Conservation (phyloP, 2,113 vertebrate species). For the Oplegnathus fasciatus region DNA sequence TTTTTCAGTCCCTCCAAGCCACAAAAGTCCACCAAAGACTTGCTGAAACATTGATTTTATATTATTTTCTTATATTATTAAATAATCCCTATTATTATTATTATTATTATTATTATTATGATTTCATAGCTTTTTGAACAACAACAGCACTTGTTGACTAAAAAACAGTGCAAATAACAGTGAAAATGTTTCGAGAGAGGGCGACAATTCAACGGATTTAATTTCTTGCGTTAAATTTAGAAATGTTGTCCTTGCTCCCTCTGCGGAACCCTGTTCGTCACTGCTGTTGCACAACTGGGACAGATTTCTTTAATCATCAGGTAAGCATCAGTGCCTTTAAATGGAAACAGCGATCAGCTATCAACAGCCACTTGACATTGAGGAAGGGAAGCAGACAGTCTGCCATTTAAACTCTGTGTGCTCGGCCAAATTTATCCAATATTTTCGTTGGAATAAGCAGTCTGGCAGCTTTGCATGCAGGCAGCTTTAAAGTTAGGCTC, state of each 20-base stretch:
- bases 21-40: no score
- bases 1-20: no score
- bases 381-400: slow-evolving; percentile 41
- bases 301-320: slow-evolving; percentile 9
- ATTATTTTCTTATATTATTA: no score
- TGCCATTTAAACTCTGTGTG: slow-evolving; percentile 23
- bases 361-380: slow-evolving; percentile 76
- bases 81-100: no score
- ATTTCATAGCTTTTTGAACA: background rate
- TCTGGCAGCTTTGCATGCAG: background rate
- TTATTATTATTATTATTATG: background rate
- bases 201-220: background rate
- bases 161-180: background rate
- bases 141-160: background rate
- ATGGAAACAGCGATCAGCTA: slow-evolving; percentile 34
- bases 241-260: background rate
- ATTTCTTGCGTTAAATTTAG: background rate
- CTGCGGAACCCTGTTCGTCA: background rate
- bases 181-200: background rate
- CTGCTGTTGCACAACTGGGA: slow-evolving; percentile 40
- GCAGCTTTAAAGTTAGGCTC: background rate
- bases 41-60: no score
- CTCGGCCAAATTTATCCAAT: slow-evolving; percentile 39
- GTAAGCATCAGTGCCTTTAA: slow-evolving; percentile 48
- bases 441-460: slow-evolving; percentile 40